Conservation (phyloP, 2,888 invertebrate species). For the Caenorhabditis becei region DNA sequence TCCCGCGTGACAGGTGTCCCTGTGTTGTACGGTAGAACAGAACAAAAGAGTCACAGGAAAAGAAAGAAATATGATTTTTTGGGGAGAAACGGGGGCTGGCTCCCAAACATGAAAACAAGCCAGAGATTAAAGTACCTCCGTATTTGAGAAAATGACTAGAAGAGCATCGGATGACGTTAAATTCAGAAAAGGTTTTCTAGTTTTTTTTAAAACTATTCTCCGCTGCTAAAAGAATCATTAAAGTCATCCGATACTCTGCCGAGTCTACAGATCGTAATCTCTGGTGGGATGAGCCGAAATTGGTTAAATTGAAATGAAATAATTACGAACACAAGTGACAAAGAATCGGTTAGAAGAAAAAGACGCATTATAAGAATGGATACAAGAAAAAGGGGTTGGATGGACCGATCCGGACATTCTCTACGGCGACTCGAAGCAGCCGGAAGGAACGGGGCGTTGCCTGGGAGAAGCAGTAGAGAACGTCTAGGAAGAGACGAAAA, state of each 20-base stretch:
- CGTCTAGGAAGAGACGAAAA: not conserved
- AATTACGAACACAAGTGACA: conserved; percentile 29
- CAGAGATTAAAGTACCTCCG: conserved; percentile 62
- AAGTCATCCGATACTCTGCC: not conserved
- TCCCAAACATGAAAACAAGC: conserved; percentile 60
- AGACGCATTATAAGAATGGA: conserved; percentile 14
- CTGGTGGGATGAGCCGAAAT: conserved; percentile 55
- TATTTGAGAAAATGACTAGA: conserved; percentile 27
- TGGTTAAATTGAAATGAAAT: conserved; percentile 44
- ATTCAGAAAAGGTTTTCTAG: not conserved
- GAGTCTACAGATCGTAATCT: conserved; percentile 59
- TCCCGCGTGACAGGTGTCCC: conserved; percentile 18
- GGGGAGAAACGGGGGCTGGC: conserved; percentile 4
- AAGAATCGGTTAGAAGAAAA: conserved; percentile 8
- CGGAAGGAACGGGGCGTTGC: too few species aligned
- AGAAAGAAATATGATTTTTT: too few species aligned
- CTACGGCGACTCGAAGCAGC: too few species aligned
- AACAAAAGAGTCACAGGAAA: conserved; percentile 35
- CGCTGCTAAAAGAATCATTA: not conserved
- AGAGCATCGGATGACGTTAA: not conserved
- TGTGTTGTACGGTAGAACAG: not conserved
- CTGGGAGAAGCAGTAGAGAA: not conserved
- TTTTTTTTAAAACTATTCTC: conserved; percentile 1
- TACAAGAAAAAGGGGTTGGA: conserved; percentile 18
- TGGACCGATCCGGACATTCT: not conserved